Evolutionary conservation across 2,113 vertebrate species (phyloP), one percentile per base, ranked within the genome.

Genomic region (Dissostichus mawsoni): DNA sequence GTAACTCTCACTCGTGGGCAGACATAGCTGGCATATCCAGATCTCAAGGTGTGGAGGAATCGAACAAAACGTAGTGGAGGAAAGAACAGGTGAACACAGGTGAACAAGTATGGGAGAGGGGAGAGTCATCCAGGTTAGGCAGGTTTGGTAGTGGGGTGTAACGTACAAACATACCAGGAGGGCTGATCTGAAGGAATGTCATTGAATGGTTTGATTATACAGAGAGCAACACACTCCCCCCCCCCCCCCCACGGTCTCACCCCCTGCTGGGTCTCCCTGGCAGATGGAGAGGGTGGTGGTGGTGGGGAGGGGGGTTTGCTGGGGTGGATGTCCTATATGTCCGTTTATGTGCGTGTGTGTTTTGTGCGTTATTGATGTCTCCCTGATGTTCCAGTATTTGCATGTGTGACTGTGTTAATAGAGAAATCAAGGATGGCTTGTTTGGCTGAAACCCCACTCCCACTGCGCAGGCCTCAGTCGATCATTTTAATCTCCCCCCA

Each of bases 401-500:
- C 75, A 75, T 78, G 87, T 80, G 83, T 78, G 89, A 36, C 74
- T 80, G 78, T 85, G 76, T 89, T 82, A 80, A 92, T 81, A 51
- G 87, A 91, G 80, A 91, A 95, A 94, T 90, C 67, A 82, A 89
- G 93, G 87, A 91, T 90, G 84, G 86, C 76, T 91, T 85, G 91
- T 89, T 90, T 66, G 90, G 74, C 72, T 45, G 85, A 89, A 90
- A 76, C 86, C 90, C 93, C 89, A 88, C 85, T 76, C 81, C 90
- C 80, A 89, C 89, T 83, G 86, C 51, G 61, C 88, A 83, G 88
- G 92, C 93, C 92, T 92, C 93, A 93, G 90, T 94, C 86, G 89
- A 95, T 95, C 92, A 91, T 94, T 94, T 95, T 95, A 95, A 95
- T 95, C 94, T 74, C 91, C 92, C 91, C 79, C 88, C 84, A 93